These are phyloP conservation scores for Pristionchus fissidentatus DNA, from an alignment of 2,888 invertebrate genomes.

Conservation along the genomic window DNA sequence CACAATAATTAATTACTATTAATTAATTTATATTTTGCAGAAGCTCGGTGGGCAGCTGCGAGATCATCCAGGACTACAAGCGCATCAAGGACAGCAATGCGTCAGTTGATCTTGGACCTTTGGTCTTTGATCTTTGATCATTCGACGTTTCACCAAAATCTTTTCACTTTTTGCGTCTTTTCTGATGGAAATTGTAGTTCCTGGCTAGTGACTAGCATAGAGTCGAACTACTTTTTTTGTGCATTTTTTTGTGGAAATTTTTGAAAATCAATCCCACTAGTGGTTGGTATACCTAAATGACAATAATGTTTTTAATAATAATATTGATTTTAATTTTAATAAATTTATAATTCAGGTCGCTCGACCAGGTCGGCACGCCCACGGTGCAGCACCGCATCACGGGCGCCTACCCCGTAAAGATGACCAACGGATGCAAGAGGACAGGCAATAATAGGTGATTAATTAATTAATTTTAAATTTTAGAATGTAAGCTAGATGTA, in stretches of 20 bases:
- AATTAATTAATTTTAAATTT: constrained; percentile 56
- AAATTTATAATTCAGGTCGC: constrained; percentile 51
- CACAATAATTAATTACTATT: neutral
- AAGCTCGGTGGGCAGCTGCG: constrained; percentile 70
- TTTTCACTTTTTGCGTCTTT: neutral
- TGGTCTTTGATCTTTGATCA: neutral
- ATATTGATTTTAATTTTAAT: neutral
- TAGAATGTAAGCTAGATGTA: too few species aligned
- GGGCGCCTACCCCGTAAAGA: constrained; percentile 69
- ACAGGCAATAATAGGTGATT: constrained; percentile 52
- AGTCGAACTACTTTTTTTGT: too few species aligned
- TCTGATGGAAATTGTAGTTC: neutral
- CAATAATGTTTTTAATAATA: too few species aligned
- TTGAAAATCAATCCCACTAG: too few species aligned
- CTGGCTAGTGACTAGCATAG: neutral
- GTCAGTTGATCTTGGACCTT: constrained; percentile 14
- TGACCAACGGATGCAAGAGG: constrained; percentile 58
- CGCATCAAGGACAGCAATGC: constrained; percentile 50
- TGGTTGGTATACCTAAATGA: too few species aligned
- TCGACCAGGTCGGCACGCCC: constrained; percentile 59
- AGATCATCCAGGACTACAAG: constrained; percentile 74
- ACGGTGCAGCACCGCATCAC: constrained; percentile 67
- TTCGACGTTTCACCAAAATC: neutral
- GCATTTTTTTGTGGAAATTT: too few species aligned
- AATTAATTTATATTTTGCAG: neutral